Percentiles rank a stretch among this genome's conserved stretches.
Evolutionary conservation across 2,888 invertebrate genomes (phyloP).

Genomic region (Trissonchulus latispiculum): DNA sequence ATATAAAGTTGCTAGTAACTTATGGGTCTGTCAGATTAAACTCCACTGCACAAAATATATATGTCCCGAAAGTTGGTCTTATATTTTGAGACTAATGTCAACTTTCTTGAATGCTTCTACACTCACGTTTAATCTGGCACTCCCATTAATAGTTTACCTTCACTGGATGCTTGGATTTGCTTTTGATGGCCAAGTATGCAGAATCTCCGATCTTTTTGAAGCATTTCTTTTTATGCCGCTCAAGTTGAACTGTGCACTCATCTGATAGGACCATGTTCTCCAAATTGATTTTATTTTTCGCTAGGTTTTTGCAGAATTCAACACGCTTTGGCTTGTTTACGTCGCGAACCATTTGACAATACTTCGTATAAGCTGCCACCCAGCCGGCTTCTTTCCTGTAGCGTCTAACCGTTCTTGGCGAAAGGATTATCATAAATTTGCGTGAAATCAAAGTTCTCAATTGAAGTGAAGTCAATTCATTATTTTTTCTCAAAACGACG

Average conservation of each 20-base stretch:
- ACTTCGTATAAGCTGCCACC: background rate
- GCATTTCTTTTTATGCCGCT: background rate
- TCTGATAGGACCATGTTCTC: no score
- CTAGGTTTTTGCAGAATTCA: background rate
- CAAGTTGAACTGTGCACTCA: slow-evolving; percentile 2
- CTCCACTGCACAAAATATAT: no score
- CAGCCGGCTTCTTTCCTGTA: background rate
- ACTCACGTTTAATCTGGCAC: no score
- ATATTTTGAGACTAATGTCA: no score
- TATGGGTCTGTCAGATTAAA: no score
- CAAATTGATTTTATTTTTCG: no score
- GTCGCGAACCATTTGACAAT: background rate
- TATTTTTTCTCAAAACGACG: background rate
- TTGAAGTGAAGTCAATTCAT: background rate
- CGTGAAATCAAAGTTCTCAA: background rate
- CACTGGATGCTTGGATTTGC: background rate
- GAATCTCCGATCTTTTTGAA: background rate
- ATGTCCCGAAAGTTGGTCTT: no score
- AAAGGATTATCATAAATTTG: background rate
- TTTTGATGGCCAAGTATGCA: background rate
- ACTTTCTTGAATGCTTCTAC: no score
- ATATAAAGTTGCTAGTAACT: no score
- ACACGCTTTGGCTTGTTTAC: background rate
- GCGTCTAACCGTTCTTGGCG: background rate
- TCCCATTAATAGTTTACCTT: no score